A percentile compares a stretch with the other conserved stretches of the same genome.
These are phyloP conservation scores for Porites australiensis DNA, from an alignment of 64 coral and sea anemone species.

Conservation along the genomic window DNA sequence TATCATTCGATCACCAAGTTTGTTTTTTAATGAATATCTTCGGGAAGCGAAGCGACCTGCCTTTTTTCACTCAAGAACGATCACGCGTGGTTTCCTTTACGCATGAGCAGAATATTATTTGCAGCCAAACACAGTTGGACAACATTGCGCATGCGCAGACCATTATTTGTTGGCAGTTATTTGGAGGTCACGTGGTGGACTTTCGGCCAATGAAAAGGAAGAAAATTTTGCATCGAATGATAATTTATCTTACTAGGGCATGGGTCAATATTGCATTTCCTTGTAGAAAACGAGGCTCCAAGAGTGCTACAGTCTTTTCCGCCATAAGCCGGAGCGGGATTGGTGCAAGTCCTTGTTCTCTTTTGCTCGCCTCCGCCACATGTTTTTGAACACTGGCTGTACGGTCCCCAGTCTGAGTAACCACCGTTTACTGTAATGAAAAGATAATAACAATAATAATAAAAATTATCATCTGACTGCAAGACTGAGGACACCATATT, in stretches of 20 bases:
- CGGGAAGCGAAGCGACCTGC: too few relatives aligned
- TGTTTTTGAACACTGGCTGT: not conserved
- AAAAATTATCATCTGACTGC: not conserved
- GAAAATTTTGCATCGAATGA: too few relatives aligned
- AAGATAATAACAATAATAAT: not conserved
- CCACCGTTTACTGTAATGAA: not conserved
- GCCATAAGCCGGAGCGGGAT: slow-evolving; percentile 20
- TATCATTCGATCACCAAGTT: too few relatives aligned
- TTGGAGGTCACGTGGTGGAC: too few relatives aligned
- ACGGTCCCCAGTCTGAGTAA: not conserved
- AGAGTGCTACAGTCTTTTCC: slow-evolving; percentile 20
- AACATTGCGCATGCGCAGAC: too few relatives aligned
- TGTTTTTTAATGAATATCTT: too few relatives aligned
- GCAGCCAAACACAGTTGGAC: too few relatives aligned
- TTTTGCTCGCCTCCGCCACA: slow-evolving; percentile 5
- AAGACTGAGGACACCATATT: not conserved
- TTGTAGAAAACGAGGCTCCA: not conserved
- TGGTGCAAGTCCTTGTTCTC: slow-evolving; percentile 20
- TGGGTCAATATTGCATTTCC: slow-evolving; percentile 11
- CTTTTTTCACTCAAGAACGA: too few relatives aligned
- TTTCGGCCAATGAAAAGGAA: too few relatives aligned
- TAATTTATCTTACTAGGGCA: not conserved
- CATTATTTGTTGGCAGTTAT: too few relatives aligned
- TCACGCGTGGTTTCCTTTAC: too few relatives aligned
- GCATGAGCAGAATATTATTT: too few relatives aligned